Evolutionary conservation across 2,888 invertebrate genomes (phyloP).

Genomic region (Melikaiella ostensackeni): DNA sequence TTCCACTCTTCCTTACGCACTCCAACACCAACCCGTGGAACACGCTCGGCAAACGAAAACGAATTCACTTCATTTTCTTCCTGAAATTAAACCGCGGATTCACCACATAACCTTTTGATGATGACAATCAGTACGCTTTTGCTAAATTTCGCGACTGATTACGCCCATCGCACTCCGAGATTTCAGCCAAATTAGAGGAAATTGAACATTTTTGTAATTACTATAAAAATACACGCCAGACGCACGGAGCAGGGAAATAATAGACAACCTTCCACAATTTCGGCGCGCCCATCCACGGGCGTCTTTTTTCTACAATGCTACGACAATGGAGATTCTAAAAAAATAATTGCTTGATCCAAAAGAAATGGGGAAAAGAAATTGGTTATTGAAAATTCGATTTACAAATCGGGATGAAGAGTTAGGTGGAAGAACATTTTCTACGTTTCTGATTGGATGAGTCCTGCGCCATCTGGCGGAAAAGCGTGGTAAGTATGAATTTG

Average conservation of each 20-base stretch:
- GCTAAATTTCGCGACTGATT: neutral
- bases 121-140: neutral
- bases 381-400: too few species aligned
- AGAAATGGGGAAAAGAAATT: too few species aligned
- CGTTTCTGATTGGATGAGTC: too few species aligned
- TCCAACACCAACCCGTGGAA: neutral
- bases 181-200: slow-evolving; percentile 28
- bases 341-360: neutral
- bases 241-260: slow-evolving; percentile 29
- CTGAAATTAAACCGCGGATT: neutral
- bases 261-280: slow-evolving; percentile 14
- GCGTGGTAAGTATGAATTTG: too few species aligned
- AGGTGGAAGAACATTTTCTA: too few species aligned
- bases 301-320: slow-evolving; percentile 7
- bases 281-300: neutral
- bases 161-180: neutral
- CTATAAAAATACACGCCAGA: slow-evolving; percentile 42
- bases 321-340: neutral
- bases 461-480: too few species aligned
- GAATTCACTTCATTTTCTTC: slow-evolving; percentile 37
- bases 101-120: neutral
- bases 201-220: slow-evolving; percentile 42
- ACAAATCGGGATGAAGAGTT: too few species aligned
- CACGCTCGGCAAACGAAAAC: slow-evolving; percentile 36
- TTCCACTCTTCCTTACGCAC: slow-evolving; percentile 16